Conservation (phyloP, 2,888 invertebrate species). For the Bruchidius siliquastri region DNA sequence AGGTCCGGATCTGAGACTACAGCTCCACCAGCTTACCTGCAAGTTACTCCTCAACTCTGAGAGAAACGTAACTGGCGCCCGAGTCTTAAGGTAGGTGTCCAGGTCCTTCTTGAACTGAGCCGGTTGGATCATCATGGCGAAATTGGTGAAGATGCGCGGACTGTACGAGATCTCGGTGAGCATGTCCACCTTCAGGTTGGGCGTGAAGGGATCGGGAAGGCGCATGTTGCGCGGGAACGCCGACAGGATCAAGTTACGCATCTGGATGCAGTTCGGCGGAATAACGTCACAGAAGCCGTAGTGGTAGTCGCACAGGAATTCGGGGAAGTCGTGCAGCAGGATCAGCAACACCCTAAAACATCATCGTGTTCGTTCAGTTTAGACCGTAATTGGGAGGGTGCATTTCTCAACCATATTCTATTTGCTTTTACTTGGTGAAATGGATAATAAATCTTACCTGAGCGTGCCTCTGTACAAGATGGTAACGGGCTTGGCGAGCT, state of each 20-base stretch:
- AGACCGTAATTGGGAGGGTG: too few species aligned
- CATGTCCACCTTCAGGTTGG: slow-evolving; percentile 91
- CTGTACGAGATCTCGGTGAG: slow-evolving; percentile 82
- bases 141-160: slow-evolving; percentile 86
- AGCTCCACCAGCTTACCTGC: slow-evolving; percentile 50
- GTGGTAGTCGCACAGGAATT: slow-evolving; percentile 98
- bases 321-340: slow-evolving; percentile 96
- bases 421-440: too few species aligned
- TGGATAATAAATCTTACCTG: slow-evolving; percentile 4
- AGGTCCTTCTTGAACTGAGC: slow-evolving; percentile 89
- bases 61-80: slow-evolving; percentile 92
- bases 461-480: slow-evolving; percentile 93
- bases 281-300: slow-evolving; percentile 99
- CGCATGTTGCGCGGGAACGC: slow-evolving; percentile 98
- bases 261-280: slow-evolving; percentile 97
- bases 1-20: too few species aligned
- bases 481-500: slow-evolving; percentile 90
- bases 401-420: too few species aligned
- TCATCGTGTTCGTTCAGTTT: too few species aligned
- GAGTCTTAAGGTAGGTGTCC: slow-evolving; percentile 91
- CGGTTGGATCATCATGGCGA: slow-evolving; percentile 81
- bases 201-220: slow-evolving; percentile 97
- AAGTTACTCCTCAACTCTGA: slow-evolving; percentile 87
- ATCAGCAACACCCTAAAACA: slow-evolving; percentile 78
- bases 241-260: slow-evolving; percentile 95